Percentiles rank a stretch among this genome's conserved stretches.
Conservation (phyloP, 2,113 vertebrate species). For the Hippocampus comes region DNA sequence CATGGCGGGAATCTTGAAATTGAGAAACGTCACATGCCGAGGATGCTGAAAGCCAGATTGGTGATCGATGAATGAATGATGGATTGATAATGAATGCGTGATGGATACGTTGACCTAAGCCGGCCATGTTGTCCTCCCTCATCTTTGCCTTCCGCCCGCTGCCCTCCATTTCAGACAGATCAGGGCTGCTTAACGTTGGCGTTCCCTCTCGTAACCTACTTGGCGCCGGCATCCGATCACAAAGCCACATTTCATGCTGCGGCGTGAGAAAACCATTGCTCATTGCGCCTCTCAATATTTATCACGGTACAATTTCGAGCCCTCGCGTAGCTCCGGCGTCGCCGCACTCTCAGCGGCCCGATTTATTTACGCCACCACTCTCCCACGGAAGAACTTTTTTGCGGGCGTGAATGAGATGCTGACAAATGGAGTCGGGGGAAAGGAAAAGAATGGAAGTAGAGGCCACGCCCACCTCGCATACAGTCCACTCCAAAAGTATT, state of each 20-base stretch:
- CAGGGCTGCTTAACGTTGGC: conserved; percentile 24
- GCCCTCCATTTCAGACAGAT: neutral
- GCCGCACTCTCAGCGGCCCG: conserved; percentile 44
- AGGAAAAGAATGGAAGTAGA: neutral
- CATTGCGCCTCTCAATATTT: conserved; percentile 68
- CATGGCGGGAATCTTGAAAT: no score
- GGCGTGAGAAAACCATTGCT: conserved; percentile 66
- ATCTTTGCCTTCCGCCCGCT: neutral
- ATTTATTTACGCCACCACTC: conserved; percentile 63
- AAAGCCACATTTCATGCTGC: conserved; percentile 60
- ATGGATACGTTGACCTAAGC: neutral
- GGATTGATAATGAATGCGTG: neutral
- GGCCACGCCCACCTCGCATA: neutral
- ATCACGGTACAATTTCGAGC: conserved; percentile 62
- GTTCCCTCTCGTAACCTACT: conserved; percentile 24
- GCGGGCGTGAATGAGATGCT: conserved; percentile 6
- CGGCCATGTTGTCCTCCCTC: no score
- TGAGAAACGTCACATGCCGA: no score
- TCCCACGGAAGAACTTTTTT: conserved; percentile 46
- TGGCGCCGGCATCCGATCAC: conserved; percentile 43
- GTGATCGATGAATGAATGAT: no score
- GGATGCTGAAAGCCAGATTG: no score
- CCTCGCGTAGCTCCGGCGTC: neutral
- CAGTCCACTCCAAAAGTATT: no score
- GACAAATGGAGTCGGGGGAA: neutral